These are phyloP conservation scores for Apis dorsata DNA, from an alignment of 1,140 invertebrate genomes.

Conservation along the genomic window DNA sequence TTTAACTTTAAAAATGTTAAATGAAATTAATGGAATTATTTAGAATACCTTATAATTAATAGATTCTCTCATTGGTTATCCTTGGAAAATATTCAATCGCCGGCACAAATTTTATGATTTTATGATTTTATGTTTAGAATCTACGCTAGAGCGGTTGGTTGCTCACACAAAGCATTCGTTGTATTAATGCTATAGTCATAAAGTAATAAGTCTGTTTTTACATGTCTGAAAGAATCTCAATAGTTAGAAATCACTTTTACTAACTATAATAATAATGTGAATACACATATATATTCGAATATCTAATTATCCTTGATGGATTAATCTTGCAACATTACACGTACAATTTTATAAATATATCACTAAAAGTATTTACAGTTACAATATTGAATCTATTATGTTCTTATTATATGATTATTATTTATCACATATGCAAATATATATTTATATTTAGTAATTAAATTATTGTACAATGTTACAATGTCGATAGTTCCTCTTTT, in stretches of 20 bases:
- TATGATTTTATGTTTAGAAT: conserved; percentile 13
- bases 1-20: too few relatives aligned
- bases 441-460: neutral
- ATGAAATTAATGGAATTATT: neutral
- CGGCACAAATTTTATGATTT: conserved; percentile 2
- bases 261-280: neutral
- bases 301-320: neutral
- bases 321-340: neutral
- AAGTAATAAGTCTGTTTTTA: neutral
- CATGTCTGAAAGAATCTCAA: neutral
- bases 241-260: conserved; percentile 30
- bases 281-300: neutral
- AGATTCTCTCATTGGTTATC: neutral
- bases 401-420: neutral
- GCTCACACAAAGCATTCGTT: conserved; percentile 12
- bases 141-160: neutral
- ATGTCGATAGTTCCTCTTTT: neutral
- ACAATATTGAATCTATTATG: neutral
- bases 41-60: neutral
- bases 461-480: neutral
- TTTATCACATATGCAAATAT: neutral
- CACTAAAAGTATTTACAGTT: neutral
- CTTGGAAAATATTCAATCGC: neutral
- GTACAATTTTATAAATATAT: neutral
- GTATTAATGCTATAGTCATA: neutral